A percentile compares a stretch with the other conserved stretches of the same genome.
Evolutionary conservation across 53 echinoderm and acorn worm genomes (phyloP).

Genomic region (Holothuria leucospilota): DNA sequence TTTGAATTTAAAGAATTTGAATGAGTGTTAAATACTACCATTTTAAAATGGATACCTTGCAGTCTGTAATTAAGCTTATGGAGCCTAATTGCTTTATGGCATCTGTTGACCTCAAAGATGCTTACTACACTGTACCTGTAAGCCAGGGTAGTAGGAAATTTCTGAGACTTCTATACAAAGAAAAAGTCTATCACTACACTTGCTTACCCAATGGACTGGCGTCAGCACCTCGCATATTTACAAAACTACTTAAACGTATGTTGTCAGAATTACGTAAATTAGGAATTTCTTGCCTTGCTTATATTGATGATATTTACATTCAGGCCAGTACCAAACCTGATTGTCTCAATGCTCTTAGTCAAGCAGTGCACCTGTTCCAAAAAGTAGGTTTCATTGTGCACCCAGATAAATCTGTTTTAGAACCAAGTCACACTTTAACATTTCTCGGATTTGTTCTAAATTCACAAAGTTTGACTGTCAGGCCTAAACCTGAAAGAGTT

Average conservation of each 20-base stretch:
- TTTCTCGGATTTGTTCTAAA: slow-evolving; percentile 31
- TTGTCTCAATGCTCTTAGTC: not conserved
- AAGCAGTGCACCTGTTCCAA: too few relatives aligned
- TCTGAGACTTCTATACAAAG: not conserved
- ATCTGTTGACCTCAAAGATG: too few relatives aligned
- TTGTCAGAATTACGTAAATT: slow-evolving; percentile 15
- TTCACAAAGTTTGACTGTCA: not conserved
- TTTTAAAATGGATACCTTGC: too few relatives aligned
- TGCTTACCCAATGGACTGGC: too few relatives aligned
- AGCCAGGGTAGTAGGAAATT: not conserved
- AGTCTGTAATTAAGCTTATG: not conserved
- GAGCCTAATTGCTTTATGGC: too few relatives aligned
- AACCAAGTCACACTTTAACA: too few relatives aligned
- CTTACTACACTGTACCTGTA: not conserved
- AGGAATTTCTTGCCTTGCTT: not conserved
- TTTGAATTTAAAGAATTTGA: slow-evolving; percentile 39
- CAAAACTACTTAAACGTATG: slow-evolving; percentile 11
- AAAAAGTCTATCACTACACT: too few relatives aligned
- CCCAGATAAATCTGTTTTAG: too few relatives aligned
- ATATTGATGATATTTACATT: not conserved
- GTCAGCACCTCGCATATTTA: not conserved
- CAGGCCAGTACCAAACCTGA: not conserved
- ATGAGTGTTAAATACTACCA: not conserved
- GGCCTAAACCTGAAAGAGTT: slow-evolving; percentile 12
- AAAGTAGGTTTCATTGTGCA: too few relatives aligned